These are phyloP conservation scores for Danionella cerebrum DNA, from an alignment of 2,113 vertebrate species.

Conservation along the genomic window DNA sequence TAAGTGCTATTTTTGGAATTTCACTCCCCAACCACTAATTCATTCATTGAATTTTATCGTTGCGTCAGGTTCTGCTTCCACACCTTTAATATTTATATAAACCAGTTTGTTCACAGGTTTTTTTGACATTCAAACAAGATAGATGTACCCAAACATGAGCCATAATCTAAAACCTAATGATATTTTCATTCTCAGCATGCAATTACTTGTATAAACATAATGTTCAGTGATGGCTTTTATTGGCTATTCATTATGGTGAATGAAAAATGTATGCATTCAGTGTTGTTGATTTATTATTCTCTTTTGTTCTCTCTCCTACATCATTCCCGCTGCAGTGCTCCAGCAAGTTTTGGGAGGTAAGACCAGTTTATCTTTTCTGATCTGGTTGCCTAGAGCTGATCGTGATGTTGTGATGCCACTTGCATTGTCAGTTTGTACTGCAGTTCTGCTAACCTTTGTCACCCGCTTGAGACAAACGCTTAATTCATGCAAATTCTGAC, in stretches of 20 bases:
- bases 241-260: not conserved
- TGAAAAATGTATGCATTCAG: not conserved
- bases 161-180: not conserved
- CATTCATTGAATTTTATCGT: not conserved
- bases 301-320: constrained; percentile 10
- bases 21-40: not conserved
- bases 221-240: not conserved
- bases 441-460: constrained; percentile 67
- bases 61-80: not conserved
- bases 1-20: not conserved
- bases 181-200: not conserved
- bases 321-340: constrained; percentile 51
- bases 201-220: not conserved
- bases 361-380: constrained; percentile 35
- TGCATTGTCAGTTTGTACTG: constrained; percentile 67
- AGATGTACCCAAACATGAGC: not conserved
- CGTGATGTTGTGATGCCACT: constrained; percentile 32
- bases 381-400: constrained; percentile 20
- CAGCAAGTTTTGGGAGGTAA: constrained; percentile 71
- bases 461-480: too few species aligned
- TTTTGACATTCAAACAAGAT: not conserved
- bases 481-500: not conserved
- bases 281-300: constrained; percentile 16
- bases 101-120: too few species aligned
- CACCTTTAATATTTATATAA: not conserved